A percentile compares a stretch with the other conserved stretches of the same genome.
phyloP scores from a whole-genome alignment of 2,888 invertebrate species.

The Oligia latruncula region DNA sequence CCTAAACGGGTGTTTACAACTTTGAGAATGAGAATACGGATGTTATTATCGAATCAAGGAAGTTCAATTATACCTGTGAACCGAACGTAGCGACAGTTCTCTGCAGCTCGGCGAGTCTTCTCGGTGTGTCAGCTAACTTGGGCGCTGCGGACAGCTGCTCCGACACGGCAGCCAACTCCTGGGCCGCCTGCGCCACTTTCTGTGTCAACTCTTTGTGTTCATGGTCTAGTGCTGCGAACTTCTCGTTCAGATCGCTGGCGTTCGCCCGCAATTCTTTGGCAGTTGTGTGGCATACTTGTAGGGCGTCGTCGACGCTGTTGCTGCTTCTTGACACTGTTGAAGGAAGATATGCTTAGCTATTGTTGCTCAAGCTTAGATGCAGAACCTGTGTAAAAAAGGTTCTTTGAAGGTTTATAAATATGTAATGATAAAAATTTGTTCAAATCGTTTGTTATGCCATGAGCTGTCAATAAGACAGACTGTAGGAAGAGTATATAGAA shows the following conservation, averaged over 20 bases:
- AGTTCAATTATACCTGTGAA: conserved; percentile 86
- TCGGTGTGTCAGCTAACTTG: conserved; percentile 90
- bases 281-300: conserved; percentile 93
- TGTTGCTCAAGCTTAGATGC: not conserved
- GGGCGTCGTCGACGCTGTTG: conserved; percentile 92
- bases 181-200: conserved; percentile 83
- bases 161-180: conserved; percentile 89
- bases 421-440: not conserved
- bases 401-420: too few species aligned
- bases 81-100: conserved; percentile 91
- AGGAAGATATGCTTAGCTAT: conserved; percentile 3
- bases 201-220: conserved; percentile 85
- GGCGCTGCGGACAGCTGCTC: conserved; percentile 90
- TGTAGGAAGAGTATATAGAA: not conserved
- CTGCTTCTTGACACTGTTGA: conserved; percentile 92
- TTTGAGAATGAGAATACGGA: not conserved
- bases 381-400: not conserved
- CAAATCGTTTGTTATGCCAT: not conserved
- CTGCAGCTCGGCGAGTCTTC: conserved; percentile 88
- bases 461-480: not conserved
- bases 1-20: not conserved
- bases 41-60: not conserved
- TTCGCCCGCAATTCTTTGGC: conserved; percentile 92
- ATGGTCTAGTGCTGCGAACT: conserved; percentile 90
- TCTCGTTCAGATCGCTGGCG: conserved; percentile 90